Base-by-base conservation (phyloP, 2,113 vertebrate genomes). In the Plotosus lineatus region DNA sequence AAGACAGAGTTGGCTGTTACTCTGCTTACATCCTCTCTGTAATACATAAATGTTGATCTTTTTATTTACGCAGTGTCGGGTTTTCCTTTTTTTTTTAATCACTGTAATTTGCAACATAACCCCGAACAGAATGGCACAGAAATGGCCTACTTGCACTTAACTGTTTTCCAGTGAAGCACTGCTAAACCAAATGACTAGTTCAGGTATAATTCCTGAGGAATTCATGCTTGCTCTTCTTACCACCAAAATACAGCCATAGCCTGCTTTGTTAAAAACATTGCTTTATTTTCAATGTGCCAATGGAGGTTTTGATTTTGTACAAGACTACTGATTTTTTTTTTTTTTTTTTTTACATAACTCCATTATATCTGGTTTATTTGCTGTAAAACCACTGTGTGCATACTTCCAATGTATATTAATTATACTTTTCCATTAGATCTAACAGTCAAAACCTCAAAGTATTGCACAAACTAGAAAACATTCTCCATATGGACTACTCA, bases 31-130 rank as follows among this genome's bases (percentile, higher is more conserved):
- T 26, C 58, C 23, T 50, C 28, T 40, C 14, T 40, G 19, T 26
- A 15, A 56, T 38, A 28, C 0, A 3, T 51, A 31, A 42, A 66
- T 31, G 17, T 66, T 81, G 23, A 50, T 6, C 31, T 81, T 81
- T 81, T 81, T 81, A 74, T 36, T 31, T 50, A 31, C 26, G 51
- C 36, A 63, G 50, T 56, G 66, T 31, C 51, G 26, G 10, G 9
- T 74, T 75, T 46, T 46, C 14, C 36, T n/a, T n/a, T n/a, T n/a
- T n/a, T n/a, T n/a, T n/a, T n/a, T n/a, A n/a, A n/a, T 60, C 46
- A 81, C 23, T 14, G 33, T 74, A 28, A 42, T 36, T 26, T 74
- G 33, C 38, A 61, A 46, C 42, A 3, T 51, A 44, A 81, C 28
- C 79, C 65, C 26, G 48, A 81, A 63, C 4, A 26, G 33, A 46